A percentile compares a stretch with the other conserved stretches of the same genome.
Conservation (phyloP, 2,888 invertebrate genomes). For the Ormyrus thymus region DNA sequence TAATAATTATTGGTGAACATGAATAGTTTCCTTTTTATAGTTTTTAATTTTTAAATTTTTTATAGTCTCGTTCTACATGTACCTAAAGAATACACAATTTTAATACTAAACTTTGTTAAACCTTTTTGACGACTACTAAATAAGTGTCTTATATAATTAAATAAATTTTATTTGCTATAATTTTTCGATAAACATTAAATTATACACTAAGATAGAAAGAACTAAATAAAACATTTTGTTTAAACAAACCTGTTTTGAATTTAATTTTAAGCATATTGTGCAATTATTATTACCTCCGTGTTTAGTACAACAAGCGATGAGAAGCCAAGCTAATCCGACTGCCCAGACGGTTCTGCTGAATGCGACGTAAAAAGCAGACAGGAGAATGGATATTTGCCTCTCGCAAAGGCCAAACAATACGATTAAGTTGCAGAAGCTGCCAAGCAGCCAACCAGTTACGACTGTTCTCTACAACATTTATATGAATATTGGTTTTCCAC, state of each 20-base stretch:
- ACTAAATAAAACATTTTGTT: too few relatives aligned
- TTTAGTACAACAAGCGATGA: conserved; percentile 77
- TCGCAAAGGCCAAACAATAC: conserved; percentile 74
- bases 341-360: conserved; percentile 77
- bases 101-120: conserved; percentile 27
- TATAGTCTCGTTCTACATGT: not conserved
- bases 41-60: conserved; percentile 18
- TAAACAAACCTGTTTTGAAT: too few relatives aligned
- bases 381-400: conserved; percentile 74
- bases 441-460: conserved; percentile 70
- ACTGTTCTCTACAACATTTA: conserved; percentile 65
- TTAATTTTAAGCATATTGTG: not conserved
- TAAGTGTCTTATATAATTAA: conserved; percentile 10
- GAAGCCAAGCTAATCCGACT: conserved; percentile 77
- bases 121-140: not conserved
- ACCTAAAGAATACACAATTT: not conserved
- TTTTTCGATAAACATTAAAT: too few relatives aligned
- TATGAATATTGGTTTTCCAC: not conserved
- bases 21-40: conserved; percentile 2
- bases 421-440: conserved; percentile 72
- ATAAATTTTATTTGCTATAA: not conserved
- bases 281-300: conserved; percentile 73
- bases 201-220: too few relatives aligned
- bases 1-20: conserved; percentile 6
- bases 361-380: conserved; percentile 76